Evolutionary conservation across 2,113 vertebrate genomes (phyloP).

Genomic region (Macquaria australasica): DNA sequence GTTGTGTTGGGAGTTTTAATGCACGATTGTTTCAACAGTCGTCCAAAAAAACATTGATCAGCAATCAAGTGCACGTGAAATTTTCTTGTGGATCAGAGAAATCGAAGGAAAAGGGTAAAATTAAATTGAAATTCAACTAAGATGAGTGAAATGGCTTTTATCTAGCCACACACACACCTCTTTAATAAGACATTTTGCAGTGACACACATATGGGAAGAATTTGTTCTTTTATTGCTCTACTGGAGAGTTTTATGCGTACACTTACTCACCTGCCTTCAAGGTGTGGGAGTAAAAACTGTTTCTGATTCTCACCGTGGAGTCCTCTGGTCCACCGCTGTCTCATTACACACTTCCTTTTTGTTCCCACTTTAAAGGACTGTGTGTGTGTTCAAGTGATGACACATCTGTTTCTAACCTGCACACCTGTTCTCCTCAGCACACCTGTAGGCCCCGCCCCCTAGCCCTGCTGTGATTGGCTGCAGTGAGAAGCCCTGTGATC

Average conservation of each 20-base stretch:
- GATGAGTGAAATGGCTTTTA: neutral
- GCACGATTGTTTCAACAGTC: too few species aligned
- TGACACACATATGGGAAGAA: neutral
- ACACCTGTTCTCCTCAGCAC: conserved; percentile 71
- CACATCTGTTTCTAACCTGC: conserved; percentile 60
- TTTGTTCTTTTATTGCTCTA: neutral
- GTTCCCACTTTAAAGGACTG: conserved; percentile 29
- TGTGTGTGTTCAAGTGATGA: conserved; percentile 38
- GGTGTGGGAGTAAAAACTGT: conserved; percentile 8
- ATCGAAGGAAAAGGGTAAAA: neutral
- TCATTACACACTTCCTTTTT: conserved; percentile 47
- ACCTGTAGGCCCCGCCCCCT: conserved; percentile 57
- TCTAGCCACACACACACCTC: neutral
- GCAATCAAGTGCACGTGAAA: too few species aligned
- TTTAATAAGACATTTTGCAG: neutral
- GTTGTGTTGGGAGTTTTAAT: too few species aligned
- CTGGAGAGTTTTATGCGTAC: neutral
- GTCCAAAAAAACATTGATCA: too few species aligned
- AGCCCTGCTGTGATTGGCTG: conserved; percentile 45
- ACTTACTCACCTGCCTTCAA: neutral
- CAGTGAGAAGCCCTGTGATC: conserved; percentile 62
- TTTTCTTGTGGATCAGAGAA: neutral
- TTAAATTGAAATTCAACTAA: neutral
- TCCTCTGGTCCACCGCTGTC: conserved; percentile 8
- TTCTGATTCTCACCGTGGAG: neutral